Evolutionary conservation across 2,888 invertebrate species (phyloP).

Genomic region (Athalia rosae): DNA sequence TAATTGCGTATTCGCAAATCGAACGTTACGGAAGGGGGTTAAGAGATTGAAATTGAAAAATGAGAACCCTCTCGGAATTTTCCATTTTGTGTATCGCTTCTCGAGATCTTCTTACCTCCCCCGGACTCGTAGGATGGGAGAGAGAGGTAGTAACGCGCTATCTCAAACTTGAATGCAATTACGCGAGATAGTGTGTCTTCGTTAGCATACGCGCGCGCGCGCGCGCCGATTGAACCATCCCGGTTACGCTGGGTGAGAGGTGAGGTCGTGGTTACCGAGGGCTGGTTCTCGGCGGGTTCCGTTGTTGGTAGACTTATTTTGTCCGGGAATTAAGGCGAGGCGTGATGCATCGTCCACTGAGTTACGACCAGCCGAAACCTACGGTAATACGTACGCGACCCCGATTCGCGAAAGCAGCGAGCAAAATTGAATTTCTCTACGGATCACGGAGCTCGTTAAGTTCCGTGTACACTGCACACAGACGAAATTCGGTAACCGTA

Average conservation of each 20-base stretch:
- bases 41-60: too few relatives aligned
- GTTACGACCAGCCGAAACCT: conserved; percentile 40
- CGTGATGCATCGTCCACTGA: conserved; percentile 41
- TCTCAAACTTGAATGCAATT: conserved; percentile 38
- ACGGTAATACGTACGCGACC: conserved; percentile 39
- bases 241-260: conserved; percentile 10
- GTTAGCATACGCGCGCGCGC: conserved; percentile 40
- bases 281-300: conserved; percentile 22
- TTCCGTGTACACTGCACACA: neutral
- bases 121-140: neutral
- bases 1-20: too few relatives aligned
- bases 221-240: conserved; percentile 21
- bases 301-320: conserved; percentile 42
- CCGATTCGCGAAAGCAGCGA: conserved; percentile 28
- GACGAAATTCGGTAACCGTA: neutral
- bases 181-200: conserved; percentile 37
- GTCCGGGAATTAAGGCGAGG: conserved; percentile 37
- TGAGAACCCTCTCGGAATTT: neutral
- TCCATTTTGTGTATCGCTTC: conserved; percentile 3
- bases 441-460: conserved; percentile 35
- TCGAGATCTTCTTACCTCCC: neutral
- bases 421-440: conserved; percentile 39
- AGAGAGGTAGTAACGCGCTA: conserved; percentile 12
- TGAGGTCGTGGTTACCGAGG: conserved; percentile 17
- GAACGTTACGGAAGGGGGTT: too few relatives aligned